phyloP scores from a whole-genome alignment of 2,888 invertebrate genomes.

The Odontothrips loti region DNA sequence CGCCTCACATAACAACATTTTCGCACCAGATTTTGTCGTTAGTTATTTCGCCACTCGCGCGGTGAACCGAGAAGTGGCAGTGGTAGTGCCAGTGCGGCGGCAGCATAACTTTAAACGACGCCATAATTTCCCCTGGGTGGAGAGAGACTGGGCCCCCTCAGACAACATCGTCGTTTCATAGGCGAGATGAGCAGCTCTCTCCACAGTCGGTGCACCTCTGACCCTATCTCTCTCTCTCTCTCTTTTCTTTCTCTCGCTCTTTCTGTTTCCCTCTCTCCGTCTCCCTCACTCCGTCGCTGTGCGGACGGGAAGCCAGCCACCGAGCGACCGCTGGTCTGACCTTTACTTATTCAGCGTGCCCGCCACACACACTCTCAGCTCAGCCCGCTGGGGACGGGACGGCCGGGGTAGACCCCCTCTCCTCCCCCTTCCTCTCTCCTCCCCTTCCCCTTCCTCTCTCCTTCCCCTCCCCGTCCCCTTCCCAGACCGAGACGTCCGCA shows the following conservation, averaged over 20 bases:
- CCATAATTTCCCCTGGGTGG: not conserved
- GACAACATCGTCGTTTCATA: not conserved
- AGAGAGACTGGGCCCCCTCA: conserved; percentile 10
- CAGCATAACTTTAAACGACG: not conserved
- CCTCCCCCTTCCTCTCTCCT: not conserved
- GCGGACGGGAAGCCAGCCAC: not conserved
- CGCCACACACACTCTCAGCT: not conserved
- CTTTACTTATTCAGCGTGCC: not conserved
- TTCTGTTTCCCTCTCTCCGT: no score
- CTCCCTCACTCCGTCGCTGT: no score
- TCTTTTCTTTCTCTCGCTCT: no score
- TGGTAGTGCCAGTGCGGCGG: not conserved
- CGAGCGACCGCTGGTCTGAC: not conserved
- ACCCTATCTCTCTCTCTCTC: no score
- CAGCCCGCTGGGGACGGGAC: not conserved
- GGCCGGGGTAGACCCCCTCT: not conserved
- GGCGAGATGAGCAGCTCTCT: not conserved
- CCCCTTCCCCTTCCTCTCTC: no score
- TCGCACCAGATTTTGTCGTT: no score
- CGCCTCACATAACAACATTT: no score
- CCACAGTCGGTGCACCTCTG: no score
- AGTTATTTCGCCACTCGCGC: no score
- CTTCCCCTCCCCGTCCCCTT: no score
- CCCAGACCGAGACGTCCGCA: no score
- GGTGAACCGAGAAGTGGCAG: not conserved